phyloP scores from a whole-genome alignment of 53 echinoderm and acorn worm species.

The Henricia sp. region DNA sequence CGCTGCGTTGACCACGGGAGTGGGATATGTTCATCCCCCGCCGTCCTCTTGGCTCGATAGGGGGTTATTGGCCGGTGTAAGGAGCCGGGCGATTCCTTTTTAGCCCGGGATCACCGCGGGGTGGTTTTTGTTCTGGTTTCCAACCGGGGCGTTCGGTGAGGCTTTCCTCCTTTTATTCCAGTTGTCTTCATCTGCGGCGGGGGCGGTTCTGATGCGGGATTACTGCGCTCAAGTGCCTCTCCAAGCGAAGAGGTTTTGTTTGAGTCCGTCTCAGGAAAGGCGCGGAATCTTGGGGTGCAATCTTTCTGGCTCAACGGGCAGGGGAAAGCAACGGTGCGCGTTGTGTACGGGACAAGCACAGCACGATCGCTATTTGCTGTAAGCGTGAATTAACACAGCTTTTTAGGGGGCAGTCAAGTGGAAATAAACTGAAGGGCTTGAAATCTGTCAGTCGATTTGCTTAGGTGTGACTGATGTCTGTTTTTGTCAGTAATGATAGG shows the following conservation, averaged over 20 bases:
- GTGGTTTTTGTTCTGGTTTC: conserved; percentile 9
- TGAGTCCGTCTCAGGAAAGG: neutral
- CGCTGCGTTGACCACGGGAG: conserved; percentile 33
- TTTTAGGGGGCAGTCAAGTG: conserved; percentile 29
- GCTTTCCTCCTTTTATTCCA: neutral
- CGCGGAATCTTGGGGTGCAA: neutral
- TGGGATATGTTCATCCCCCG: neutral
- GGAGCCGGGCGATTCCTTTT: conserved; percentile 19
- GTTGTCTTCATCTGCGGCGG: conserved; percentile 39
- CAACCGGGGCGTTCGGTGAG: conserved; percentile 13
- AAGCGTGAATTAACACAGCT: conserved; percentile 4
- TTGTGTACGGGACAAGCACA: no score
- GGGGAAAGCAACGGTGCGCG: neutral
- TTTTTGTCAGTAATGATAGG: conserved; percentile 28
- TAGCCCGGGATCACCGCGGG: conserved; percentile 18
- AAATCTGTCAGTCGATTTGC: neutral
- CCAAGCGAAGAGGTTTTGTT: neutral
- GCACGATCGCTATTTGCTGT: conserved; percentile 35
- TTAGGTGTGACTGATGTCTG: conserved; percentile 38
- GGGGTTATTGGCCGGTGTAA: conserved; percentile 2
- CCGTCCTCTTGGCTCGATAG: conserved; percentile 9
- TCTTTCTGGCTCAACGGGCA: neutral
- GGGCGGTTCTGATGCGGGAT: conserved; percentile 13
- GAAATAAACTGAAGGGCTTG: conserved; percentile 5
- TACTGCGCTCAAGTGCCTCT: conserved; percentile 43